These are phyloP conservation scores for Drosophila longiperda DNA, from an alignment of 2,888 invertebrate genomes.

Conservation along the genomic window DNA sequence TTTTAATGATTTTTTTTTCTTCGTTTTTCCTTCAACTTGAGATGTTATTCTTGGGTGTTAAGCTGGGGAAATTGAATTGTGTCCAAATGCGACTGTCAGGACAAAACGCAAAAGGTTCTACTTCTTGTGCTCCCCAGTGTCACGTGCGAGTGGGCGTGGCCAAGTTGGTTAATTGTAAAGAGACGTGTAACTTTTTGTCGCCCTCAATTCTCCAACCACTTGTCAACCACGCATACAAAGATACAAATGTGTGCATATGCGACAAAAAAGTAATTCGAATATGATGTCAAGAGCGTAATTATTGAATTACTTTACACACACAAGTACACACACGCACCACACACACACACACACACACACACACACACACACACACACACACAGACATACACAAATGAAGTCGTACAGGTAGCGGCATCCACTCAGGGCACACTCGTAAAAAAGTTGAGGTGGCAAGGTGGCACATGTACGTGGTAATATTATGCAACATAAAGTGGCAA, in stretches of 20 bases:
- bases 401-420: conserved; percentile 16
- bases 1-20: not conserved
- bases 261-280: conserved; percentile 66
- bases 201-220: conserved; percentile 47
- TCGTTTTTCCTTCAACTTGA: not conserved
- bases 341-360: conserved; percentile 14
- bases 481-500: conserved; percentile 80
- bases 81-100: conserved; percentile 8
- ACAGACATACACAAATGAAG: conserved; percentile 12
- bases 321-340: conserved; percentile 20
- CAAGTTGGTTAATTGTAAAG: conserved; percentile 61
- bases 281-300: conserved; percentile 78
- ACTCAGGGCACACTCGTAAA: conserved; percentile 49
- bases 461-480: conserved; percentile 75
- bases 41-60: not conserved
- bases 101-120: not conserved
- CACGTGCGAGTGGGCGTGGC: conserved; percentile 48
- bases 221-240: conserved; percentile 22
- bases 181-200: conserved; percentile 51
- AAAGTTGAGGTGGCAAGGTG: conserved; percentile 64
- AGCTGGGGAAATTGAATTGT: conserved; percentile 16
- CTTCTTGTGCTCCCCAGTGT: conserved; percentile 25
- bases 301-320: conserved; percentile 71
- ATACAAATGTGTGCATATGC: conserved; percentile 6
- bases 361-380: conserved; percentile 23